Percentiles rank a stretch among this genome's conserved stretches.
These are phyloP conservation scores for Capromys pilorides DNA, from an alignment of 2,797 vertebrate genomes.

Conservation along the genomic window DNA sequence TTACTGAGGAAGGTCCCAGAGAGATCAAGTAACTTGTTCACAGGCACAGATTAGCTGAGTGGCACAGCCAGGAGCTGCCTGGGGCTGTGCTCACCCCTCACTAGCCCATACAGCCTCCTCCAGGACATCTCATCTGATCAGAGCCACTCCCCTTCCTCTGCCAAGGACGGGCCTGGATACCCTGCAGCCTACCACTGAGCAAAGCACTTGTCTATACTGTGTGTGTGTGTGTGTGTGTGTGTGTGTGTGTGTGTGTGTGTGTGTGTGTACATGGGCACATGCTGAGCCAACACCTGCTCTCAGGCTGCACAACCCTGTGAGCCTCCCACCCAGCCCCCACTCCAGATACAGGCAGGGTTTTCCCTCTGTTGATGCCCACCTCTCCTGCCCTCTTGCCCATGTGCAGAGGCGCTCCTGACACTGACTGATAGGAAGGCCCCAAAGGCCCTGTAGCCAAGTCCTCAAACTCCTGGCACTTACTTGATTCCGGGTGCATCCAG, in stretches of 20 bases:
- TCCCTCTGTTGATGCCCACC: neutral
- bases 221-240: neutral
- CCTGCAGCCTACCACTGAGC: neutral
- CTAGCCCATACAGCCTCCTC: accelerated
- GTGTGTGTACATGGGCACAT: neutral
- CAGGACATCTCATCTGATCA: neutral
- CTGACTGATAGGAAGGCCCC: neutral
- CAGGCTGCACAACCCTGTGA: neutral
- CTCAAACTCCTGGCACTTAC: slow-evolving; percentile 80
- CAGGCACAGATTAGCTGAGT: neutral
- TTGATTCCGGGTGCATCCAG: slow-evolving; percentile 93
- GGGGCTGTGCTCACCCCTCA: neutral
- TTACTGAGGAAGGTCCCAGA: neutral
- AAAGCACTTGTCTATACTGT: neutral
- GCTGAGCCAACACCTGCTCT: neutral
- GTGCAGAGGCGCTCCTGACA: neutral
- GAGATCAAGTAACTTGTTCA: neutral
- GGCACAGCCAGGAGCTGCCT: neutral
- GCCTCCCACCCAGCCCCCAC: neutral
- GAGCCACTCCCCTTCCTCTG: neutral
- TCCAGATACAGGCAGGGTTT: neutral
- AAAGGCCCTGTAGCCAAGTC: accelerated
- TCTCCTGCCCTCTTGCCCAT: neutral
- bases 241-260: neutral
- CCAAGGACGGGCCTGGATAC: neutral